Base-by-base conservation (phyloP, 2,113 vertebrate species). In the Bambusicola thoracicus region DNA sequence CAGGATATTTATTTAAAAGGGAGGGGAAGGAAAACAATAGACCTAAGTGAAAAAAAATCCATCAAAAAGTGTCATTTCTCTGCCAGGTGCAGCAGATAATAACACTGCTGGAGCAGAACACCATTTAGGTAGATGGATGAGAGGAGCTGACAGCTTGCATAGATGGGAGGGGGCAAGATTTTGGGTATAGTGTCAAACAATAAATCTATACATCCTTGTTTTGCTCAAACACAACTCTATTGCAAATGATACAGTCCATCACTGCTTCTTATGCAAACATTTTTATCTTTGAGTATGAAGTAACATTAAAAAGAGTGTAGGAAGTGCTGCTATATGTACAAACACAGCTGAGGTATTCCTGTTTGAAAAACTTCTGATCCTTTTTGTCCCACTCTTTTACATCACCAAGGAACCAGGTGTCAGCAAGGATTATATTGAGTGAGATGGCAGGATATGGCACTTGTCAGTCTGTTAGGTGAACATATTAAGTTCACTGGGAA, bases 31-130 rank as follows among this genome's bases (percentile, higher is more conserved):
- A 94, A 96, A 97, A 96, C 91, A 94, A 91, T 70, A 91, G 67
- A 88, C 34, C 34, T 79, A 92, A 90, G 77, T 91, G 79, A 95
- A 95, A 95, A 95, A 95, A 63, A 91, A 97, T 94, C 81, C 79
- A 94, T 88, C 87, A 93, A 87, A 95, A 95, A 58, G 34, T 56
- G 92, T 94, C 38, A 84, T 84, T 94, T 24, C 19, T 55, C 68
- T 86, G 74, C 73, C 68, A 90, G 87, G 80, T 92, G 78, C 65
- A 90, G 79, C 55, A 95, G 80, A 95, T 96, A 94, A 96, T 93
- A 95, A 92, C 73, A 76, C 36, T 75, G 30, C 56, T 88, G 79
- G 48, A 94, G 82, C 41, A 93, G 78, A 87, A 79, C 81, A 66
- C 21, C 55, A 17, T 85, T 93, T 62, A 76, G 68, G 30, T 25